phyloP scores from a whole-genome alignment of 2,113 vertebrate species.

The Galbula dea region DNA sequence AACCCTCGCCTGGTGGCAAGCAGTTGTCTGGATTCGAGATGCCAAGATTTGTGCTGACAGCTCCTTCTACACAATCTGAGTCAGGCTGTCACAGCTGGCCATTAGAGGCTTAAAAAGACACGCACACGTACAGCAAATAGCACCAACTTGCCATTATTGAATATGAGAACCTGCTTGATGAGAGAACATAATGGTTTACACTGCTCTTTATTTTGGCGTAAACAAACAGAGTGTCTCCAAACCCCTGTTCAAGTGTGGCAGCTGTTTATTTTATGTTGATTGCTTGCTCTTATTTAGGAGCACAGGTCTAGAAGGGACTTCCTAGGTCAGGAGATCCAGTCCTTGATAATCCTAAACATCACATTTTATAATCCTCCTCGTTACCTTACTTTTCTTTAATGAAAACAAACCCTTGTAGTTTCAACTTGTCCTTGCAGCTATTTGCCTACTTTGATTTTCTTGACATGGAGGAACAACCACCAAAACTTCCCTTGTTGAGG shows the following conservation, averaged over 20 bases:
- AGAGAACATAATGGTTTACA: not conserved
- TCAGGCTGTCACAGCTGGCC: conserved; percentile 70
- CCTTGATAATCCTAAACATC: not conserved
- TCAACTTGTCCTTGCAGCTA: not conserved
- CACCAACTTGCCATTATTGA: conserved; percentile 6
- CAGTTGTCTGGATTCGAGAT: conserved; percentile 73
- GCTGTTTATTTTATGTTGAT: not conserved
- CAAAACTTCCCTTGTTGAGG: not conserved
- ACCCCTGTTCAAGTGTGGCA: not conserved
- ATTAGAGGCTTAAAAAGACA: conserved; percentile 69
- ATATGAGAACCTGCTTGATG: conserved; percentile 33
- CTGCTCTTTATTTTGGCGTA: not conserved
- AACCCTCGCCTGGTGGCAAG: conserved; percentile 66
- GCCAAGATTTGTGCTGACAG: conserved; percentile 78
- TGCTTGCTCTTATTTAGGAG: not conserved
- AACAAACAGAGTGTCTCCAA: not conserved
- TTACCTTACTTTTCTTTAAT: not conserved
- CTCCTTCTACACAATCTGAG: conserved; percentile 70
- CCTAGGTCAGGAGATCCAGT: not conserved
- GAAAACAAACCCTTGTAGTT: not conserved
- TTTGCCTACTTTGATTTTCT: not conserved
- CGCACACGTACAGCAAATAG: conserved; percentile 11
- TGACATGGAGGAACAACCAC: not conserved
- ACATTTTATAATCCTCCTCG: not conserved
- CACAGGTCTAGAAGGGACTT: not conserved